Conservation (phyloP, 2,888 invertebrate species). For the Lasioglossum vierecki region DNA sequence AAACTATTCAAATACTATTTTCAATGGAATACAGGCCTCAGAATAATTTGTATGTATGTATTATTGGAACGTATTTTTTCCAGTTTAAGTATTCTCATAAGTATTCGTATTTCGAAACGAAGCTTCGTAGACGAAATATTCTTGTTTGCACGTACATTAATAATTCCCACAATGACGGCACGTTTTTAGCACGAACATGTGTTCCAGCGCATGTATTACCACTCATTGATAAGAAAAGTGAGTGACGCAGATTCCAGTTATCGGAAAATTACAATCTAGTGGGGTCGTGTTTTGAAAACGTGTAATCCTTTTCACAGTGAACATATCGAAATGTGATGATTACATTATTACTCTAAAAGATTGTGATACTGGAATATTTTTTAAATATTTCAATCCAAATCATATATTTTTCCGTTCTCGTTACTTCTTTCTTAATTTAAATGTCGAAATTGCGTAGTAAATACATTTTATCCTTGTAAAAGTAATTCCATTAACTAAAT, state of each 20-base stretch:
- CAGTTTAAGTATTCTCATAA: background rate
- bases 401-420: background rate
- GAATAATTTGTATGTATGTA: background rate
- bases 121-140: background rate
- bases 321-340: background rate
- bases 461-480: background rate
- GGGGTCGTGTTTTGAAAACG: background rate
- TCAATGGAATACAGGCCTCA: background rate
- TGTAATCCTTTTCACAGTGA: background rate
- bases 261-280: conserved; percentile 2
- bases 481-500: background rate
- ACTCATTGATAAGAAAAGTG: conserved; percentile 26
- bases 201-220: conserved; percentile 9
- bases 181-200: conserved; percentile 22
- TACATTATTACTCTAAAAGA: background rate
- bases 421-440: background rate
- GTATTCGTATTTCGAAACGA: background rate
- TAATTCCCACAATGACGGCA: background rate
- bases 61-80: background rate
- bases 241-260: conserved; percentile 27
- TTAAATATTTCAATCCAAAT: background rate
- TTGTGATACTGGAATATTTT: background rate
- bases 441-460: background rate
- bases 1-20: background rate
- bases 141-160: background rate